Conservation (phyloP, 2,888 invertebrate species). For the Bimastos eiseni region DNA sequence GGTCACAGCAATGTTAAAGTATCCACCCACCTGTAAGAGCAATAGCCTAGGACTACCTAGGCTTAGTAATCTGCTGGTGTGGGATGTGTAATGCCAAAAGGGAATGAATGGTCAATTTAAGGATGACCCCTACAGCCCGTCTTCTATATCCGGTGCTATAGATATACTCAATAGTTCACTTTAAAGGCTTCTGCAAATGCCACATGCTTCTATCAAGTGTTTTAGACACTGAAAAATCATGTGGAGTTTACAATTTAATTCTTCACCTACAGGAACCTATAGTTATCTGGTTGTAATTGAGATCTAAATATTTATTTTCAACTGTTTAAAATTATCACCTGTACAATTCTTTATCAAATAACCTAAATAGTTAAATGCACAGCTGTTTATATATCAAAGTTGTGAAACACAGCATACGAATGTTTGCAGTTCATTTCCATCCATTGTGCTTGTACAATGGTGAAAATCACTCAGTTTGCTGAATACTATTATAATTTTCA, state of each 20-base stretch:
- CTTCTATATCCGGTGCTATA: neutral
- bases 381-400: neutral
- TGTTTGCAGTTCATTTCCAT: neutral
- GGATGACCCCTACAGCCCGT: neutral
- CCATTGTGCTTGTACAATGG: neutral
- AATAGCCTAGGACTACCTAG: no score
- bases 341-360: neutral
- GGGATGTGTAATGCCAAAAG: no score
- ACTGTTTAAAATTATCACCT: neutral
- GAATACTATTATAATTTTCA: neutral
- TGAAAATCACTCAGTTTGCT: neutral
- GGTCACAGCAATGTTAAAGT: no score
- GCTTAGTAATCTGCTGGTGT: no score
- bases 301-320: neutral
- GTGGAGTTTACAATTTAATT: neutral
- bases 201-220: neutral
- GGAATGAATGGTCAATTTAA: no score
- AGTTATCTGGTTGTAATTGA: neutral
- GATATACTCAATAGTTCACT: neutral
- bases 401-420: neutral
- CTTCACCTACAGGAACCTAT: neutral
- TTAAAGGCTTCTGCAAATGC: neutral
- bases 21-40: no score
- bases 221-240: neutral
- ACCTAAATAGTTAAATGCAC: neutral